Conservation (phyloP, 2,113 vertebrate species). For the Sporophila hypoxantha region DNA sequence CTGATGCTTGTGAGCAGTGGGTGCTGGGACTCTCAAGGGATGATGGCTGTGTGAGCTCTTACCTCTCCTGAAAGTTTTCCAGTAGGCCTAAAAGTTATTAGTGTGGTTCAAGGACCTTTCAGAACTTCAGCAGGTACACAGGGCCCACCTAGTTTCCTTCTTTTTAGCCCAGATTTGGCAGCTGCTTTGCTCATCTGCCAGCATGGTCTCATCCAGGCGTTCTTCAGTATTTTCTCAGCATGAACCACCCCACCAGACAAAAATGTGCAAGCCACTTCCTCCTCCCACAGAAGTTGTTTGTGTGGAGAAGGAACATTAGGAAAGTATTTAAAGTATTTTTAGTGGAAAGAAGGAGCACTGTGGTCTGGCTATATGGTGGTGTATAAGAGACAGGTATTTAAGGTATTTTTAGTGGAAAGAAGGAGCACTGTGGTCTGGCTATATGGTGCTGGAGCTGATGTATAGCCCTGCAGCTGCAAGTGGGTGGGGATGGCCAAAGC, state of each 20-base stretch:
- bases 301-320: constrained; percentile 39
- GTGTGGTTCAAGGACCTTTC: neutral
- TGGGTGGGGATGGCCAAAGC: neutral
- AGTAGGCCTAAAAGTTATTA: neutral
- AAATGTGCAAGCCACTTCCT: constrained; percentile 44
- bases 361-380: constrained; percentile 30
- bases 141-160: neutral
- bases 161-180: neutral
- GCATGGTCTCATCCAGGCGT: neutral
- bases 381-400: too few species aligned
- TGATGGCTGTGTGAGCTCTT: neutral
- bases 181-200: neutral
- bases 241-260: constrained; percentile 19
- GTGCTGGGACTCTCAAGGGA: neutral
- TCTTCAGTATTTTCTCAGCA: constrained; percentile 17
- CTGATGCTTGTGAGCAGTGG: accelerated
- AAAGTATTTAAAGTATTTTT: constrained; percentile 53
- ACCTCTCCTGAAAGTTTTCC: neutral
- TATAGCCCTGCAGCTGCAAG: constrained; percentile 21
- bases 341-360: constrained; percentile 13
- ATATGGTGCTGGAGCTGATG: constrained; percentile 22
- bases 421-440: constrained; percentile 20
- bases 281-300: constrained; percentile 38
- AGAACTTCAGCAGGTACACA: neutral
- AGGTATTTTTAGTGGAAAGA: constrained; percentile 44